Evolutionary conservation across 2,113 vertebrate species (phyloP).

Genomic region (Oreochromis tanganicae): DNA sequence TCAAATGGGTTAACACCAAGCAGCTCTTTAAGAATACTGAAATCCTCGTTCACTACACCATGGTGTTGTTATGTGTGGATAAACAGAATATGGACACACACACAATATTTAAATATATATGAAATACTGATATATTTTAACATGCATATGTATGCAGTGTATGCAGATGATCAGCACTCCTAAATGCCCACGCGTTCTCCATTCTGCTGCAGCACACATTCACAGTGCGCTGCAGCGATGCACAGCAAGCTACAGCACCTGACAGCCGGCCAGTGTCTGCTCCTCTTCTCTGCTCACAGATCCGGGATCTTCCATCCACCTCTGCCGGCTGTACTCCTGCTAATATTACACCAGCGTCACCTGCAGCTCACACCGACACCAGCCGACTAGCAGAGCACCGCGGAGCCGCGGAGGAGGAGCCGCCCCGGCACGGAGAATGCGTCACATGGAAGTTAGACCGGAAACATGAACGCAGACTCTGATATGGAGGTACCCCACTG

Average conservation of each 20-base stretch:
- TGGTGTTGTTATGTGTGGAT: not conserved
- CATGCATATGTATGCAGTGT: not conserved
- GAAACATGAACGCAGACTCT: not conserved
- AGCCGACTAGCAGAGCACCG: not conserved
- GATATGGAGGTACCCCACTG: not conserved
- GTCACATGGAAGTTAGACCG: not conserved
- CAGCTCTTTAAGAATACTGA: not conserved
- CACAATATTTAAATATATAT: not conserved
- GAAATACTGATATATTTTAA: not conserved
- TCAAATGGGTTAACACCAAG: not conserved
- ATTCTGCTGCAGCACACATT: not conserved
- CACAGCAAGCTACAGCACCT: not conserved
- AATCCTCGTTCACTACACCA: not conserved
- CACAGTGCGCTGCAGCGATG: not conserved
- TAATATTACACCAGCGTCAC: not conserved
- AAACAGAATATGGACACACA: not conserved
- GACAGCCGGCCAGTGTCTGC: not conserved
- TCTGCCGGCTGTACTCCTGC: not conserved
- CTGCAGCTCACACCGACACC: not conserved
- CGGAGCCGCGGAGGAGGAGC: constrained; percentile 1
- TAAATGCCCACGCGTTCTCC: not conserved
- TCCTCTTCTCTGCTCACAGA: not conserved
- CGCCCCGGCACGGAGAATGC: not conserved
- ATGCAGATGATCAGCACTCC: not conserved
- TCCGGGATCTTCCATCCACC: not conserved